phyloP scores from a whole-genome alignment of 2,888 invertebrate species.

The Cantharis rustica region DNA sequence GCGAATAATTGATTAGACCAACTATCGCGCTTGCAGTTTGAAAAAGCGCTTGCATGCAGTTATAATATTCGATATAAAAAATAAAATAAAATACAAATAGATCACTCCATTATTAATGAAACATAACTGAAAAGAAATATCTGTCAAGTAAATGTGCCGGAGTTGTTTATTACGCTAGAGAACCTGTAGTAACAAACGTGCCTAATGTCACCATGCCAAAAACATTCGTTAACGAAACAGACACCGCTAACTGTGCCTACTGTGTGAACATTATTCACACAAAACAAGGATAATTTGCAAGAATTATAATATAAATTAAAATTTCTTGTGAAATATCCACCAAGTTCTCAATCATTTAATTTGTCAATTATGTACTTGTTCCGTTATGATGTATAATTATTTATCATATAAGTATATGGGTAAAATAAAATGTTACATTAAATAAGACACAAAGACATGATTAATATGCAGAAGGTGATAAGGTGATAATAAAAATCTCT shows the following conservation, averaged over 20 bases:
- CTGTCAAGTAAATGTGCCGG: conserved; percentile 1
- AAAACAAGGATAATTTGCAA: not conserved
- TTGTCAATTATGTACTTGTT: not conserved
- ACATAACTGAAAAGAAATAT: conserved; percentile 1
- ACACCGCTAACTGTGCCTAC: conserved; percentile 1
- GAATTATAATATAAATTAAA: not conserved
- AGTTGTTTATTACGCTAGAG: not conserved
- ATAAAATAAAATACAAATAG: not conserved
- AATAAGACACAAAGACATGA: not conserved
- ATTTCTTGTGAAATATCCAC: not conserved
- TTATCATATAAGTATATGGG: not conserved
- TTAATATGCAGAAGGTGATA: not conserved
- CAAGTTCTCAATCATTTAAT: not conserved
- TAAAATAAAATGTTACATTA: not conserved
- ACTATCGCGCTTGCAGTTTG: not conserved
- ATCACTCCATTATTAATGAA: not conserved
- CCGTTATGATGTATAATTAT: not conserved
- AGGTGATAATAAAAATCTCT: not conserved
- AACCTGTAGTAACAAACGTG: conserved; percentile 3
- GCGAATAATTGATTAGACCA: not conserved
- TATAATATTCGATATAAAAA: not conserved
- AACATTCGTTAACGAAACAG: conserved; percentile 4
- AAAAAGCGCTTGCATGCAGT: not conserved
- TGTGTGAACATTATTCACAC: conserved; percentile 3
- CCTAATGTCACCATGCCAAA: conserved; percentile 3